These are phyloP conservation scores for Toxonevra muliebris DNA, from an alignment of 2,888 invertebrate genomes.

Conservation along the genomic window DNA sequence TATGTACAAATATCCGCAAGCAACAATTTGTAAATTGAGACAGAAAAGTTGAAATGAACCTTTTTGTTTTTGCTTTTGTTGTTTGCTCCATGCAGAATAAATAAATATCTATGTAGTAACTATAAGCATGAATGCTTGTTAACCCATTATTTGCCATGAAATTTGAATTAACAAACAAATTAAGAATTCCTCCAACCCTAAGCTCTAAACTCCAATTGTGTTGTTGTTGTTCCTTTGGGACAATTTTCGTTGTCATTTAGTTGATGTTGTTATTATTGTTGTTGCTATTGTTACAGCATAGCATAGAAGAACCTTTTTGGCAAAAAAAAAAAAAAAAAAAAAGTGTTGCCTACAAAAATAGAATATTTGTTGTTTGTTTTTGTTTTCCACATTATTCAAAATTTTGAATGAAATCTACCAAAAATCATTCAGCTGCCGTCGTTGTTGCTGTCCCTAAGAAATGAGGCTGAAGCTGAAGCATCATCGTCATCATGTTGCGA, in stretches of 20 bases:
- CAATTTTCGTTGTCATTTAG: not conserved
- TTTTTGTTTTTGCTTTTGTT: no score
- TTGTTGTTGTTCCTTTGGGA: conserved; percentile 2
- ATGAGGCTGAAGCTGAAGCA: no score
- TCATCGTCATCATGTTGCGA: no score
- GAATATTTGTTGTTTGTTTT: conserved; percentile 1
- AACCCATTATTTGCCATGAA: conserved; percentile 18
- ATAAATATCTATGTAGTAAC: no score
- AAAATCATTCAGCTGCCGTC: not conserved
- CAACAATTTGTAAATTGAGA: no score
- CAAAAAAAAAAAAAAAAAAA: no score
- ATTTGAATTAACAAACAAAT: conserved; percentile 26
- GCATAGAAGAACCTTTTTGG: no score
- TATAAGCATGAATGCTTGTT: not conserved
- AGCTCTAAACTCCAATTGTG: not conserved
- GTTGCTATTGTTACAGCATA: not conserved
- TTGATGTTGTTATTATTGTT: not conserved
- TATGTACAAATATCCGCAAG: no score
- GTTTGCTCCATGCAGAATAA: no score
- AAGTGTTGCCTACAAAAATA: no score
- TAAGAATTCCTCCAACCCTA: conserved; percentile 8
- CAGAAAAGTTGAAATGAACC: no score
- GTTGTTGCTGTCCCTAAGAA: no score
- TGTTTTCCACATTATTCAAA: not conserved
- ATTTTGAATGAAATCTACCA: conserved; percentile 18